Evolutionary conservation across 2,888 invertebrate genomes (phyloP).

Genomic region (Drosophila affinis): DNA sequence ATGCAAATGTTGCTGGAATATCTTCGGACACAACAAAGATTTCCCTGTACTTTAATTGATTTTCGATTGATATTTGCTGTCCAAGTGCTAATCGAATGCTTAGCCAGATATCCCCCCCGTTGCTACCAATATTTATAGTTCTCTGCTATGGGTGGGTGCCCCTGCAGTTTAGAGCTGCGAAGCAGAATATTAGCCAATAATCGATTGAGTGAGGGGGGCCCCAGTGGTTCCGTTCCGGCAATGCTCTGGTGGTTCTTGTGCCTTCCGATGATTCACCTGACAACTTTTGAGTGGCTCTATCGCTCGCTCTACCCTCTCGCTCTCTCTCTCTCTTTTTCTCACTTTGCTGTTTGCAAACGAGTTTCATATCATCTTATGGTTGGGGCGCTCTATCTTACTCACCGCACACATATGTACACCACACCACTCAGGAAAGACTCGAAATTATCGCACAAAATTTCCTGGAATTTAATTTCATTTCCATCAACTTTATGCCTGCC

Average conservation of each 20-base stretch:
- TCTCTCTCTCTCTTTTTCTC: constrained; percentile 6
- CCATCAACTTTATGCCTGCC: constrained; percentile 6
- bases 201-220: constrained; percentile 30
- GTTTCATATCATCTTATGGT: constrained; percentile 60
- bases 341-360: constrained; percentile 43
- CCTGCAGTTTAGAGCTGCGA: constrained; percentile 11
- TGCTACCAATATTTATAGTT: too few species aligned
- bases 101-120: too few species aligned
- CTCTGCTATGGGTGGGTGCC: neutral
- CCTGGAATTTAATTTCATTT: constrained; percentile 52
- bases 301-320: constrained; percentile 8
- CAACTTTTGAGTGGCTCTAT: constrained; percentile 37
- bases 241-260: constrained; percentile 14
- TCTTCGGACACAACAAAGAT: too few species aligned
- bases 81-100: too few species aligned
- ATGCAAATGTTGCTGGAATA: too few species aligned
- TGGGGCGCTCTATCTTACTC: constrained; percentile 31
- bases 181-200: constrained; percentile 33
- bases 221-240: neutral
- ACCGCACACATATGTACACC: constrained; percentile 9
- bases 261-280: constrained; percentile 47
- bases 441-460: constrained; percentile 54
- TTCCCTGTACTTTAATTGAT: too few species aligned
- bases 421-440: constrained; percentile 23
- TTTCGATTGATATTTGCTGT: too few species aligned